Percentiles rank a stretch among this genome's conserved stretches.
Conservation (phyloP, 1,140 invertebrate species). For the Trichonephila inaurata region DNA sequence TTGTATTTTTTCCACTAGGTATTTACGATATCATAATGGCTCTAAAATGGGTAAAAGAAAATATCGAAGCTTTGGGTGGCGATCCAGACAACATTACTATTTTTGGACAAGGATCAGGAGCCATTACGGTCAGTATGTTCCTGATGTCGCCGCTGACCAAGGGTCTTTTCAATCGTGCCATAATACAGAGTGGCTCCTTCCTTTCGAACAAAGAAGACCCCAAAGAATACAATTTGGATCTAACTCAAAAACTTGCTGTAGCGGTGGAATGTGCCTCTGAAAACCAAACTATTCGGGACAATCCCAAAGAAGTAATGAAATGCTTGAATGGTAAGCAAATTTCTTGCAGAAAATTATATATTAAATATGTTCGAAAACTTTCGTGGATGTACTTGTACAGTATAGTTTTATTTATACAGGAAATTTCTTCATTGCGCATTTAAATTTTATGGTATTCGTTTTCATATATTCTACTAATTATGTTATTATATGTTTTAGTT, state of each 20-base stretch:
- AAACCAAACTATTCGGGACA: neutral
- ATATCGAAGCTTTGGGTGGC: conserved; percentile 90
- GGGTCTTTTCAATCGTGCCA: conserved; percentile 79
- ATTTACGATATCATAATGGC: conserved; percentile 88
- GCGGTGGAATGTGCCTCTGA: neutral
- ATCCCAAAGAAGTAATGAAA: neutral
- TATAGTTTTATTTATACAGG: no score
- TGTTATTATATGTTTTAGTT: no score
- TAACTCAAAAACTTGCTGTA: neutral
- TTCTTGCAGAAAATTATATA: no score
- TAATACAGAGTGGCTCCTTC: conserved; percentile 81
- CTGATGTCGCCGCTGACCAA: conserved; percentile 82
- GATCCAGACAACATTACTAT: conserved; percentile 84
- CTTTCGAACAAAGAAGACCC: neutral
- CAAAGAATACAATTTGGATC: neutral
- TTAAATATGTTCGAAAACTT: no score
- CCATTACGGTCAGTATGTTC: conserved; percentile 85
- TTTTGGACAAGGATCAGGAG: conserved; percentile 82
- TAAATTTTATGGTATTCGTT: no score
- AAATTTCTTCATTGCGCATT: no score
- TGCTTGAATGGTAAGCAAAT: conserved; percentile 27
- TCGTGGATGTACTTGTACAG: no score
- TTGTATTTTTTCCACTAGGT: conserved; percentile 81
- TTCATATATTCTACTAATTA: no score
- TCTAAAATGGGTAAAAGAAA: conserved; percentile 88